Evolutionary conservation across 2,888 invertebrate genomes (phyloP).

Genomic region (Orthosia incerta): DNA sequence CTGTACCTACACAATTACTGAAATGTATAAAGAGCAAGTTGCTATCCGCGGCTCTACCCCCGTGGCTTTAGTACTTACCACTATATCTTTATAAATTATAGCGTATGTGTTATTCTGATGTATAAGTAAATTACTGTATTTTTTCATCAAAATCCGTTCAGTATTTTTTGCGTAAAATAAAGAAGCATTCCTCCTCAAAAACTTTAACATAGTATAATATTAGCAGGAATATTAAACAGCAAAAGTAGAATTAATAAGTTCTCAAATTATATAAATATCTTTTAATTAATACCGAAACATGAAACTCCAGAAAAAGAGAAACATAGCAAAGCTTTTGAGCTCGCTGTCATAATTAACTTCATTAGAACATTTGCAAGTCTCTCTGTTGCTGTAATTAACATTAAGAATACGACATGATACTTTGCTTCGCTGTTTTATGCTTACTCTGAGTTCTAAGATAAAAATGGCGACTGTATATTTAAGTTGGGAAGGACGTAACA

Average conservation of each 20-base stretch:
- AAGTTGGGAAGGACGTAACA: not conserved
- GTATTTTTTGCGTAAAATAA: too few species aligned
- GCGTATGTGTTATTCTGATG: too few species aligned
- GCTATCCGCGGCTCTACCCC: too few species aligned
- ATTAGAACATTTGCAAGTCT: slow-evolving; percentile 43
- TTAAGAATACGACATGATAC: slow-evolving; percentile 24
- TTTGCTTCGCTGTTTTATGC: not conserved
- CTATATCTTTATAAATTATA: too few species aligned
- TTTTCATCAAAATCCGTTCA: too few species aligned
- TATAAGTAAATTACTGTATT: too few species aligned
- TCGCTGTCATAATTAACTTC: slow-evolving; percentile 26
- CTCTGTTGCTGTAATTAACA: slow-evolving; percentile 35
- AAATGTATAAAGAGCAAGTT: too few species aligned
- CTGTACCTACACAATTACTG: too few species aligned
- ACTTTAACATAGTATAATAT: too few species aligned
- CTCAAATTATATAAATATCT: slow-evolving; percentile 6
- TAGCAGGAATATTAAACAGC: not conserved
- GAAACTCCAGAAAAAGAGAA: not conserved
- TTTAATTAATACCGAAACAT: slow-evolving; percentile 6
- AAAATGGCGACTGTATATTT: slow-evolving; percentile 1
- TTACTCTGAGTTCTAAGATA: not conserved
- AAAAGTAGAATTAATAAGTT: not conserved
- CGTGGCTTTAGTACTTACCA: too few species aligned
- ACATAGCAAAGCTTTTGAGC: slow-evolving; percentile 1
- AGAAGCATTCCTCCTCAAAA: too few species aligned